phyloP scores from a whole-genome alignment of 2,797 vertebrate genomes.

The Sciaenops ocellatus region DNA sequence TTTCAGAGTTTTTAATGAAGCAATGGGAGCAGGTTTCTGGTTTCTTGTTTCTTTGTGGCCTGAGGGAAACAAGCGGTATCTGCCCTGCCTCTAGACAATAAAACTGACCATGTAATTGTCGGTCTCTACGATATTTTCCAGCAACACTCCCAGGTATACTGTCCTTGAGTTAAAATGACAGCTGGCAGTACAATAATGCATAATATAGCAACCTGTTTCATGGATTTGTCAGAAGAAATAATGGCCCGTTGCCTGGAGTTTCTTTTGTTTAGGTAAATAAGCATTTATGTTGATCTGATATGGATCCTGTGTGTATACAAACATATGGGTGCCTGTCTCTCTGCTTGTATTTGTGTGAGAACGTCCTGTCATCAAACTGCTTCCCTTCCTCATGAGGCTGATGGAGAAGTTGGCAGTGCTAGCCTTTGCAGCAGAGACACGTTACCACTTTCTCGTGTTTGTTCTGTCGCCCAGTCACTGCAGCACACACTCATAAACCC shows the following conservation, averaged over 20 bases:
- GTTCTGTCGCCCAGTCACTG: slow-evolving; percentile 14
- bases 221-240: not conserved
- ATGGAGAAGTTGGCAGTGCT: slow-evolving; percentile 7
- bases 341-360: slow-evolving; percentile 14
- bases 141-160: not conserved
- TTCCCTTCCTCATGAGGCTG: slow-evolving; percentile 14
- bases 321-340: not conserved
- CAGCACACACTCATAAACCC: slow-evolving; percentile 45
- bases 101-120: slow-evolving; percentile 2
- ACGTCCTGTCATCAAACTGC: slow-evolving; percentile 10
- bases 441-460: slow-evolving; percentile 50
- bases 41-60: slow-evolving; percentile 9
- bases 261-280: not conserved
- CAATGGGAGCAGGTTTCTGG: not conserved
- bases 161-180: not conserved
- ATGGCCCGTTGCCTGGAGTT: not conserved
- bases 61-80: not conserved
- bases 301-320: slow-evolving; percentile 9
- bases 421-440: slow-evolving; percentile 40
- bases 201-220: not conserved
- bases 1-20: not conserved
- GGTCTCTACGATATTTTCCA: not conserved
- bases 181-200: not conserved
- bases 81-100: not conserved
- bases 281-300: slow-evolving; percentile 8